Evolutionary conservation across 2,797 vertebrate species (phyloP), one percentile per base, ranked within the genome.

Genomic region (Rhynchotus rufescens): DNA sequence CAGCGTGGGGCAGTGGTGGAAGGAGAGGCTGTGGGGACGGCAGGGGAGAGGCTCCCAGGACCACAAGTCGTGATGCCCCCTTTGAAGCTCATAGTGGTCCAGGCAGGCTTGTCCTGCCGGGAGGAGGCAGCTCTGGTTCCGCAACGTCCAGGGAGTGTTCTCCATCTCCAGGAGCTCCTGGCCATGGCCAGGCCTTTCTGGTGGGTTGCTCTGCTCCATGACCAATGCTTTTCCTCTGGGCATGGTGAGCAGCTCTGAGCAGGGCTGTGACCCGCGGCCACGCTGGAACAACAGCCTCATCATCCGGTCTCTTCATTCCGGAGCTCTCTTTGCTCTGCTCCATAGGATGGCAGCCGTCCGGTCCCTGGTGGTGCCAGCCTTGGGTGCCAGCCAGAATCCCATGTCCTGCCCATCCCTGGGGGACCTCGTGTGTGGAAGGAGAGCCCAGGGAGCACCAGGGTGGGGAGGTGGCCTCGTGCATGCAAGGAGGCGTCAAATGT

Each of bases 261-360:
- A 36, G 14, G 42, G 42, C 42, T 16, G 6, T 15, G 42, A 42
- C 14, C 13, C 15, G 42, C 15, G 15, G 42, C 42, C 3, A 0
- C n/a, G 10, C 13, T 0, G 14, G 49, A 10, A 34, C 44, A 5
- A 7, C 16, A 7, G 16, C 5, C 11, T 40, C 25, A 2, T 36
- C 54, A 17, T 22, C 36, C 45, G 26, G 36, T 36, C 36, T 36
- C 36, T 36, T 36, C 44, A 45, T 52, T 8, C 5, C 1, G 14
- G 66, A 57, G 34, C 17, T 0, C 16, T 22, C 64, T 21, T 25
- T 15, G 42, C 51, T 75, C 57, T 49, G 44, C 22, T 34, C 16
- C 34, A 3, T 0, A 42, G 2, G 20, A 16, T 19, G 23, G 45
- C 45, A 5, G 34, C 21, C 21, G 19, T 25, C n/a, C 17, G 21